Evolutionary conservation across 2,113 vertebrate species (phyloP).

Genomic region (Orycteropus afer): DNA sequence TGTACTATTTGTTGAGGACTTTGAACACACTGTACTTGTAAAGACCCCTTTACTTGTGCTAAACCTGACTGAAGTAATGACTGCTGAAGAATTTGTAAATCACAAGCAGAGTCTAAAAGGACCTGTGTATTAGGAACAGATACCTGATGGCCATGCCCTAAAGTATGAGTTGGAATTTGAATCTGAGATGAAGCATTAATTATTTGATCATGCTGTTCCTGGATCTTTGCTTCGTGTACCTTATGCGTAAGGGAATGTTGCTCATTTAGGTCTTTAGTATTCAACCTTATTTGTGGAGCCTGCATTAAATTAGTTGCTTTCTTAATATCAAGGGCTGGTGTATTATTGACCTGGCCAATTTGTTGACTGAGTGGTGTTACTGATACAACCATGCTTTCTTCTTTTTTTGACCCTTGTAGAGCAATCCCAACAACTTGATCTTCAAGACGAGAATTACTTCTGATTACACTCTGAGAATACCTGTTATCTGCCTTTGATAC

Average conservation of each 20-base stretch:
- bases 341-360: slow-evolving; percentile 86
- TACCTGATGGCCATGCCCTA: slow-evolving; percentile 90
- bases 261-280: slow-evolving; percentile 91
- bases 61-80: slow-evolving; percentile 90
- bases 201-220: slow-evolving; percentile 89
- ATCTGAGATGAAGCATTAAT: slow-evolving; percentile 84
- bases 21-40: slow-evolving; percentile 90
- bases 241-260: slow-evolving; percentile 91
- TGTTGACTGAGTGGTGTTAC: slow-evolving; percentile 90
- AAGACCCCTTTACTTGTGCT: slow-evolving; percentile 88
- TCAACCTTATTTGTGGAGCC: slow-evolving; percentile 88
- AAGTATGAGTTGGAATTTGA: slow-evolving; percentile 87
- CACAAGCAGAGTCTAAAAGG: slow-evolving; percentile 91
- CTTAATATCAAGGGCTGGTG: slow-evolving; percentile 88
- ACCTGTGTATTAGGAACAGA: slow-evolving; percentile 92
- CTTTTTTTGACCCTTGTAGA: slow-evolving; percentile 89
- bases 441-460: slow-evolving; percentile 94
- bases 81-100: slow-evolving; percentile 95
- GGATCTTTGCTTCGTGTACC: slow-evolving; percentile 88
- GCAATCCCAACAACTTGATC: slow-evolving; percentile 91
- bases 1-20: slow-evolving; percentile 88
- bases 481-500: slow-evolving; percentile 95
- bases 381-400: slow-evolving; percentile 89
- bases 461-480: slow-evolving; percentile 96
- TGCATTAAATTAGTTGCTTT: slow-evolving; percentile 89